These are phyloP conservation scores for Enteromius fasciolatus DNA, from an alignment of 2,797 vertebrate species.

Conservation along the genomic window DNA sequence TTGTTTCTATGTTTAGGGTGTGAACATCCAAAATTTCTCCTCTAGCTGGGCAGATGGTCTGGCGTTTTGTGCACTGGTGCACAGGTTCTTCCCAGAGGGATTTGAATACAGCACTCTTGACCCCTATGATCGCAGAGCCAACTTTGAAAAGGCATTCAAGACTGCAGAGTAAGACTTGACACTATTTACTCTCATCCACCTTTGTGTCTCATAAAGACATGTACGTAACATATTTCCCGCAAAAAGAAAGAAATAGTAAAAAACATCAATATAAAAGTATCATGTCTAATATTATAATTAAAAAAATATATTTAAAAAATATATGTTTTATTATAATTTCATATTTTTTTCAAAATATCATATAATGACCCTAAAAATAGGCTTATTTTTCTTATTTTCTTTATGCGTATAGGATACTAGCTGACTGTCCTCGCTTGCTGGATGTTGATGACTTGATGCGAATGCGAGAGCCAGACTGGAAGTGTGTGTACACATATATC, in stretches of 20 bases:
- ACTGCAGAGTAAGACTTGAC: conserved; percentile 85
- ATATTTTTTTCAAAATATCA: not conserved
- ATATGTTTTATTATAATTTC: not conserved
- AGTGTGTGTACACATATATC: conserved; percentile 99
- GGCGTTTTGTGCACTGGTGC: conserved; percentile 96
- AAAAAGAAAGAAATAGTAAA: not conserved
- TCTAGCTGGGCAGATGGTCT: conserved; percentile 97
- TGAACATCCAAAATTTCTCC: conserved; percentile 95
- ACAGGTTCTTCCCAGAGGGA: conserved; percentile 94
- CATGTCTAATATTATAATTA: not conserved
- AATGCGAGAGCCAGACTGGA: conserved; percentile 98
- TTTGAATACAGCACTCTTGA: conserved; percentile 93
- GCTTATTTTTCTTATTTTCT: conserved; percentile 64
- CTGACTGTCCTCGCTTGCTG: conserved; percentile 93
- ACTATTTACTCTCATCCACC: not conserved
- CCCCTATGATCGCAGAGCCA: conserved; percentile 88
- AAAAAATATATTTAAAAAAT: not conserved
- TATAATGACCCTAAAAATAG: not conserved
- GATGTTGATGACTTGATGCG: conserved; percentile 95
- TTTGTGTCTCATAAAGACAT: not conserved
- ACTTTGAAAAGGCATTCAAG: conserved; percentile 94
- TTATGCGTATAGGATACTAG: conserved; percentile 85
- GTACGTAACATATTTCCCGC: not conserved
- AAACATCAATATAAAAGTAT: not conserved
- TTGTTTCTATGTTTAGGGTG: conserved; percentile 76